Percentiles rank a stretch among this genome's conserved stretches.
Conservation (phyloP, 2,113 vertebrate species). For the Semnornis frantzii region DNA sequence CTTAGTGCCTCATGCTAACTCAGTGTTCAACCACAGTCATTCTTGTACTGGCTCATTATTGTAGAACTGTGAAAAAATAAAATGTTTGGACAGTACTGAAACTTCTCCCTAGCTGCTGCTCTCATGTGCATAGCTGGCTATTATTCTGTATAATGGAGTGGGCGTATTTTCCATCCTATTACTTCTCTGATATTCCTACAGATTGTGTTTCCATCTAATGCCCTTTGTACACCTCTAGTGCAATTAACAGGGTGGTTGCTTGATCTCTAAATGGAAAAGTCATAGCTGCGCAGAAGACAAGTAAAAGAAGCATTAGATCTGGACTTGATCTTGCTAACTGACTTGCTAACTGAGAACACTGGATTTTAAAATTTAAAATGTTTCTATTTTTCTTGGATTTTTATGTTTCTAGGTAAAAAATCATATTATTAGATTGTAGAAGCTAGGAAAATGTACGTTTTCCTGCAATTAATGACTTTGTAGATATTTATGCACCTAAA, state of each 20-base stretch:
- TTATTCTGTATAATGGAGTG: not conserved
- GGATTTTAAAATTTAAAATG: not conserved
- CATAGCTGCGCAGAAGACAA: not conserved
- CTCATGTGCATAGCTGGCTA: not conserved
- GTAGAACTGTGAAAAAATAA: slow-evolving; percentile 43
- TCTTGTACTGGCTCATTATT: slow-evolving; percentile 34
- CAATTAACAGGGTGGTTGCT: slow-evolving; percentile 1
- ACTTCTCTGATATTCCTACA: slow-evolving; percentile 27
- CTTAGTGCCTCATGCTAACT: slow-evolving; percentile 31
- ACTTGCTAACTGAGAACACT: not conserved
- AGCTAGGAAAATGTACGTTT: not conserved
- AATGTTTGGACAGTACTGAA: not conserved
- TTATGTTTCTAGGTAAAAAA: not conserved
- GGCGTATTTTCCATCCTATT: not conserved
- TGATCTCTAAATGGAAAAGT: slow-evolving; percentile 18
- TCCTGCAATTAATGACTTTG: not conserved
- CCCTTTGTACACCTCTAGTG: not conserved
- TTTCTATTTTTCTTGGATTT: not conserved
- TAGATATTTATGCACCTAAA: not conserved
- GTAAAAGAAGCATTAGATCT: not conserved
- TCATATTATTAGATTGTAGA: not conserved
- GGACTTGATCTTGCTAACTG: not conserved
- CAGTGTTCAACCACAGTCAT: slow-evolving; percentile 49
- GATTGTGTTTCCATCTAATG: slow-evolving; percentile 15
- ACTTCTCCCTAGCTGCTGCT: not conserved